A percentile compares a stretch with the other conserved stretches of the same genome.
phyloP scores from a whole-genome alignment of 2,888 invertebrate genomes.

The Mamestra brassicae region DNA sequence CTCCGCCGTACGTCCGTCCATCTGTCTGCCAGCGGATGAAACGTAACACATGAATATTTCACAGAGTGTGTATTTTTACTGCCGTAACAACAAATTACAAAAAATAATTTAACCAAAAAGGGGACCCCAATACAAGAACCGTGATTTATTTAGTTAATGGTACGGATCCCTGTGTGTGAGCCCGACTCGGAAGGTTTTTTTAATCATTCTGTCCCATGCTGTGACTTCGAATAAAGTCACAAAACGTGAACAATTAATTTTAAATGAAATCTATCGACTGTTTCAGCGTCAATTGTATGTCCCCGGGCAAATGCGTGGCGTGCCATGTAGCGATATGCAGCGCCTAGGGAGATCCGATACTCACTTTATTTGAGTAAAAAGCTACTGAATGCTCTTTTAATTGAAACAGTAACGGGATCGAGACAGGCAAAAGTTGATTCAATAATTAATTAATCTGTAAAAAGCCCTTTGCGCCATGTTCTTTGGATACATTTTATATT shows the following conservation, averaged over 20 bases:
- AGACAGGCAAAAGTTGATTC: background rate
- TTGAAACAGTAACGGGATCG: constrained; percentile 1
- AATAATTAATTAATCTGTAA: constrained; percentile 2
- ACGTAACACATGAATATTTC: too few species aligned
- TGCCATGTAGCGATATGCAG: constrained; percentile 5
- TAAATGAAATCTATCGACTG: background rate
- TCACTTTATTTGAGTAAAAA: constrained; percentile 17
- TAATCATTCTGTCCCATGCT: background rate
- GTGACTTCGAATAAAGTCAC: background rate
- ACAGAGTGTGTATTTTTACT: too few species aligned
- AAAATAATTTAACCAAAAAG: too few species aligned
- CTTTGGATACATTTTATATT: too few species aligned
- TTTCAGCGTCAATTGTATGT: constrained; percentile 6
- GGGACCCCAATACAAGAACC: too few species aligned
- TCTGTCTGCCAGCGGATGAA: too few species aligned
- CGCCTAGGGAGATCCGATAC: background rate
- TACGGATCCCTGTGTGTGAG: too few species aligned
- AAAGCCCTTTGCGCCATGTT: background rate
- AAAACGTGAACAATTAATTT: background rate
- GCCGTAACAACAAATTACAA: too few species aligned
- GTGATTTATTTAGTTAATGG: too few species aligned
- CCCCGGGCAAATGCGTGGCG: background rate
- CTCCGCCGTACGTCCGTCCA: too few species aligned
- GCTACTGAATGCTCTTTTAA: constrained; percentile 23
- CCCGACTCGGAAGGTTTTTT: too few species aligned